These are phyloP conservation scores for Synanthedon vespiformis DNA, from an alignment of 2,888 invertebrate genomes.

Conservation along the genomic window DNA sequence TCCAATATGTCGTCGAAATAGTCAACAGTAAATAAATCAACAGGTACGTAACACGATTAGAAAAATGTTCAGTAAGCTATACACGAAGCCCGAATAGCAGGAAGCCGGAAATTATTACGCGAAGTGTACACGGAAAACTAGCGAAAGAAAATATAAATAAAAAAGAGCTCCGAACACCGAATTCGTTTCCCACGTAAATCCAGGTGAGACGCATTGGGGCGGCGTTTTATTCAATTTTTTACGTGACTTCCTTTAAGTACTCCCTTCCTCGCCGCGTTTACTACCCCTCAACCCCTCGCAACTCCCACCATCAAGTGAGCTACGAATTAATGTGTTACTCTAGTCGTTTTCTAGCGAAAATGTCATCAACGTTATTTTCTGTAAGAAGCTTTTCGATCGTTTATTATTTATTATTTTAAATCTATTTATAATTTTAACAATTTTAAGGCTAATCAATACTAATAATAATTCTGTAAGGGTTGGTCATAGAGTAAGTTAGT, in stretches of 20 bases:
- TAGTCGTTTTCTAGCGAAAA: no score
- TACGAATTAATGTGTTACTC: neutral
- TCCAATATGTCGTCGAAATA: neutral
- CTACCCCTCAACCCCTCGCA: neutral
- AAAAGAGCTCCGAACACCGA: constrained; percentile 7
- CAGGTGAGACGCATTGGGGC: constrained; percentile 12
- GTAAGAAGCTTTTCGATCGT: no score
- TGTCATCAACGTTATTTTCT: no score
- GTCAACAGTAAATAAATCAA: neutral
- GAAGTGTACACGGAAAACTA: neutral
- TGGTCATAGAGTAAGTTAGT: no score
- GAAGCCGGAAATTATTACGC: neutral
- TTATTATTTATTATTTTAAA: no score
- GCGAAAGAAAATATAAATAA: neutral
- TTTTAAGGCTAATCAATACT: no score
- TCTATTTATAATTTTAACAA: no score
- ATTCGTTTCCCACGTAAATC: constrained; percentile 13
- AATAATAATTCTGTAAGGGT: no score
- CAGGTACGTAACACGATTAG: neutral
- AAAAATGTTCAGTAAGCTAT: neutral
- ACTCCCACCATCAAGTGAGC: neutral
- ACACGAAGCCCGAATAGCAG: neutral
- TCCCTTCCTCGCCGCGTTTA: neutral
- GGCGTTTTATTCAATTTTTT: constrained; percentile 27
- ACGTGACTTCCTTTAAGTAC: constrained; percentile 21